Evolutionary conservation across 92 coral and sea anemone genomes (phyloP), one percentile per base, ranked within the genome.

Genomic region (Parazoanthus atlanticus): DNA sequence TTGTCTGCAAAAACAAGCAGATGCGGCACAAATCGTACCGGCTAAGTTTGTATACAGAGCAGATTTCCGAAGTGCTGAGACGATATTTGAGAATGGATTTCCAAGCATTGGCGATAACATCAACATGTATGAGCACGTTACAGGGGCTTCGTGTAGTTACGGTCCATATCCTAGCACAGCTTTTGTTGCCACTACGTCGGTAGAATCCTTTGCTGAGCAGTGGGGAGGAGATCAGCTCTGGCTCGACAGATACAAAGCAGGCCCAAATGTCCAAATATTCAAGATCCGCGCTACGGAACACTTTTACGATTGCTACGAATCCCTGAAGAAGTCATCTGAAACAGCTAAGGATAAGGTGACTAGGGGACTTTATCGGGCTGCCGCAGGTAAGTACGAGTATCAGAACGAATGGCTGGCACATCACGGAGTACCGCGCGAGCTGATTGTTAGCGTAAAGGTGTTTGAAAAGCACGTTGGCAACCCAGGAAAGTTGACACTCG

Each of bases 181-280:
- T 31, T 70, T 70, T 70, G 75, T 70, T 13, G 75, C 75, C 33
- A 70, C 75, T 13, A 70, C 75, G 15, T 25, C 75, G 21, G 36
- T 28, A 70, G 75, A 70, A 29, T 11, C 36, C 0, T 70, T 70
- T 9, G 75, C 75, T 28, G 36, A 70, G 34, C 21, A 31, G 16
- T 70, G 75, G 75, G 75, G 33, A 31, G 75, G 75, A 29, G 75
- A 70, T 70, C 75, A 70, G 75, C 75, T 70, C 32, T 70, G 75
- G 75, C 21, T 70, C 15, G 75, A 70, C 33, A 70, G 32, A 15
- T 70, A 26, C 75, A 70, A 25, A 13, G 36, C 75, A 70, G 75
- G 75, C 31, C 75, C 75, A 26, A 6, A 26, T 29, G 75, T 70
- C 33, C 75, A 70, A 70, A 70, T 70, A 21, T 70, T 16, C 75